Evolutionary conservation across 2,888 invertebrate species (phyloP).

Genomic region (Andrena bicolor): DNA sequence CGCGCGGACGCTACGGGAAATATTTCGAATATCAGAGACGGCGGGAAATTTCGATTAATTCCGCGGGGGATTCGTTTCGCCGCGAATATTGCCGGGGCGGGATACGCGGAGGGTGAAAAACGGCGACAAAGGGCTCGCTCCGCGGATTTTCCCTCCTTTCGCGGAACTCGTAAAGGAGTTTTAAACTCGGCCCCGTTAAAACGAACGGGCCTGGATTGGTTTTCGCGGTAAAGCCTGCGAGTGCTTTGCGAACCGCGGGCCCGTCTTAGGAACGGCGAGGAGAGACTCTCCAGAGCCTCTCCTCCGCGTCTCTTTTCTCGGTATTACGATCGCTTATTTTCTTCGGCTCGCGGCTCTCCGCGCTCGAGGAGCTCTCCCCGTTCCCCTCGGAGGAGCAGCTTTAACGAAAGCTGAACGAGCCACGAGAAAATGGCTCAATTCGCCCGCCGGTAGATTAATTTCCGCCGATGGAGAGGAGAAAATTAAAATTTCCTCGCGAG

Average conservation of each 20-base stretch:
- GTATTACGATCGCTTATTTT: conserved; percentile 69
- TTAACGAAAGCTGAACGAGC: conserved; percentile 32
- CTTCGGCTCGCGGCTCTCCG: conserved; percentile 44
- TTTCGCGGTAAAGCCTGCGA: conserved; percentile 74
- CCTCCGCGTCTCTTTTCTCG: conserved; percentile 46
- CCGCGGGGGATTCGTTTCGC: conserved; percentile 26
- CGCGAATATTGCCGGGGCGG: background rate
- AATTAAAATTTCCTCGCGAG: conserved; percentile 48
- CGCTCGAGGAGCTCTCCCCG: conserved; percentile 15
- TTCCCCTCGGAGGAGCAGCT: background rate
- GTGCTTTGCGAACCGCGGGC: conserved; percentile 66
- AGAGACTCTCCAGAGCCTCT: conserved; percentile 36
- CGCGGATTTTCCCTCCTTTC: conserved; percentile 68
- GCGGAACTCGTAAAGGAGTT: conserved; percentile 74
- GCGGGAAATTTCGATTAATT: conserved; percentile 56
- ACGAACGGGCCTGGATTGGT: conserved; percentile 74
- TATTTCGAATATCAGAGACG: conserved; percentile 44
- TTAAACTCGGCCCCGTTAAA: conserved; percentile 68
- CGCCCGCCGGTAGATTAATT: conserved; percentile 58
- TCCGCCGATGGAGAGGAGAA: conserved; percentile 40
- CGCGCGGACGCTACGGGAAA: conserved; percentile 38
- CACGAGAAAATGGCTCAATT: conserved; percentile 53
- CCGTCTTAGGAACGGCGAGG: conserved; percentile 56
- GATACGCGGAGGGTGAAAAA: conserved; percentile 39
- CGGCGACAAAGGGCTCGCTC: conserved; percentile 43